phyloP scores from a whole-genome alignment of 2,797 vertebrate species.

The Sibirionetta formosa region DNA sequence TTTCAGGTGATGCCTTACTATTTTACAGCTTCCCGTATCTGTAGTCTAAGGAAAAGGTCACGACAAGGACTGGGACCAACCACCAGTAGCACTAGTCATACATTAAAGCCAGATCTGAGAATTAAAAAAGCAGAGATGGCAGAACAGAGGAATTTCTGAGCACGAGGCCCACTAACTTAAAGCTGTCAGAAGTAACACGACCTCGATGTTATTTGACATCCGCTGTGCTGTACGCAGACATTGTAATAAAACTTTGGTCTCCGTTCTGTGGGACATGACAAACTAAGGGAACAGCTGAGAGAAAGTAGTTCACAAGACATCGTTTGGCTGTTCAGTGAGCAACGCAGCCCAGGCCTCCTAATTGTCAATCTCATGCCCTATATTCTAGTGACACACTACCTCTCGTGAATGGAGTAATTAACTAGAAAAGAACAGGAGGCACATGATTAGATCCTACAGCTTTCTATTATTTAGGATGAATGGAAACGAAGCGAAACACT shows the following conservation, averaged over 20 bases:
- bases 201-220: background rate
- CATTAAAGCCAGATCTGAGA: background rate
- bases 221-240: background rate
- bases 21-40: background rate
- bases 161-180: background rate
- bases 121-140: background rate
- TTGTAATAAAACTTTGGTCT: background rate
- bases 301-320: background rate
- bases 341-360: background rate
- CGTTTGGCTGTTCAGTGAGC: background rate
- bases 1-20: background rate
- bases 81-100: background rate
- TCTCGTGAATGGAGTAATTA: slow-evolving; percentile 45
- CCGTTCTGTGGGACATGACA: background rate
- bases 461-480: slow-evolving; percentile 68
- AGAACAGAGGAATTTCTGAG: background rate
- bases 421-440: slow-evolving; percentile 2
- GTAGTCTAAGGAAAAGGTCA: background rate
- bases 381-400: slow-evolving; percentile 63
- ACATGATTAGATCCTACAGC: slow-evolving; percentile 52
- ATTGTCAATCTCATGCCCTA: slow-evolving; percentile 38
- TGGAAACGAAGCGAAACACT: slow-evolving; percentile 33
- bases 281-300: background rate
- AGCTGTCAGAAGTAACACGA: background rate
- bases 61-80: background rate